Conservation (phyloP, 1,140 invertebrate genomes). For the Drosophila willistoni region DNA sequence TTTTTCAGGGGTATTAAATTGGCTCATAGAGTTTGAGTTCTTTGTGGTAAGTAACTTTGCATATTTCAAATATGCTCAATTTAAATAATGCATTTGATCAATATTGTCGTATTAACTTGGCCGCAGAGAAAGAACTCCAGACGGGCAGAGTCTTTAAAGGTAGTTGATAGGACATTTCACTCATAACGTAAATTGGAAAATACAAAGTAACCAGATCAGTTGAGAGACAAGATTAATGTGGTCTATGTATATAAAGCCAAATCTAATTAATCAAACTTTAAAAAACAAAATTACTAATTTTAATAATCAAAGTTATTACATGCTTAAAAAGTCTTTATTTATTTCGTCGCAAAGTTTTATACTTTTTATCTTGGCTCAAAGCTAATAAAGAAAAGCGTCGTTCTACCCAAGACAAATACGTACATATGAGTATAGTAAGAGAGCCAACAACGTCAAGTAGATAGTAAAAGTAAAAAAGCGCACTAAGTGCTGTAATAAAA, state of each 20-base stretch:
- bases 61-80: neutral
- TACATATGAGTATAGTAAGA: neutral
- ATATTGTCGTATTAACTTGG: too few species aligned
- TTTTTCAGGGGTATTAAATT: neutral
- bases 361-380: neutral
- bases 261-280: too few species aligned
- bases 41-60: neutral
- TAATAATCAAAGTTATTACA: neutral
- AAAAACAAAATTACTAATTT: neutral
- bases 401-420: neutral
- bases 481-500: slow-evolving; percentile 6
- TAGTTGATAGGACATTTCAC: too few species aligned
- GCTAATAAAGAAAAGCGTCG: neutral
- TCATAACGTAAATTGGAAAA: too few species aligned
- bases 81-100: too few species aligned
- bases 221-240: too few species aligned
- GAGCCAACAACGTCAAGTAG: neutral
- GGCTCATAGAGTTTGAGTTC: neutral
- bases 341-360: neutral
- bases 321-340: neutral
- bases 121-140: too few species aligned
- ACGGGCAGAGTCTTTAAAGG: too few species aligned
- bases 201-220: too few species aligned
- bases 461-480: neutral
- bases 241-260: too few species aligned